These are phyloP conservation scores for Lepus timidus DNA, from an alignment of 2,113 vertebrate species.

Conservation along the genomic window DNA sequence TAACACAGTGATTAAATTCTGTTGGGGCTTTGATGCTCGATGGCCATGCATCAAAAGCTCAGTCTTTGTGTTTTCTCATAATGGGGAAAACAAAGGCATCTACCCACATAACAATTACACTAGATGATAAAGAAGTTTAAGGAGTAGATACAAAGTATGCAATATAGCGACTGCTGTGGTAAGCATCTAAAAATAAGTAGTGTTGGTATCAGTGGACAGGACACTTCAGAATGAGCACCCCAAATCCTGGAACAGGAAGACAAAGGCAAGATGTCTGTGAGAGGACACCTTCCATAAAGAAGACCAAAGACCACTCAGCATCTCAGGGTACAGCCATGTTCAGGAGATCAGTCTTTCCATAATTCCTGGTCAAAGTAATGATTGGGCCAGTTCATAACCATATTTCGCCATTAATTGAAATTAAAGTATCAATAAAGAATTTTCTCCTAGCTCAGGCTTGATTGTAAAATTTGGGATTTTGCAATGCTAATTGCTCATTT, in stretches of 20 bases:
- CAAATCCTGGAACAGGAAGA: not conserved
- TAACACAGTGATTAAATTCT: not conserved
- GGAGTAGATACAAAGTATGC: not conserved
- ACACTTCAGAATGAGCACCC: not conserved
- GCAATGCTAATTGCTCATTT: not conserved
- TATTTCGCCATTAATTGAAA: not conserved
- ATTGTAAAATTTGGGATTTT: not conserved
- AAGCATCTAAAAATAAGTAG: not conserved
- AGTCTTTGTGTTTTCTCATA: conserved; percentile 38
- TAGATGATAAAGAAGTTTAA: not conserved
- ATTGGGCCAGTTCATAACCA: not conserved
- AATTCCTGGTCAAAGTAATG: not conserved
- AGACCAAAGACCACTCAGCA: not conserved
- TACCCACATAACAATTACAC: not conserved
- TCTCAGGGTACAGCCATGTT: not conserved
- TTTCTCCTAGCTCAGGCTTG: not conserved
- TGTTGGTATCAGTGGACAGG: not conserved
- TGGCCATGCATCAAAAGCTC: not conserved
- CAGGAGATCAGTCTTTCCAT: not conserved
- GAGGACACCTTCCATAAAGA: not conserved
- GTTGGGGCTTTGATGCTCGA: not conserved
- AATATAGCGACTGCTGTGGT: not conserved
- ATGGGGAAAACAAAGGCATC: not conserved
- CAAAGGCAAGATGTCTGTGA: not conserved
- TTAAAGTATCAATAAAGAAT: not conserved